These are phyloP conservation scores for Dufourea novaeangliae DNA, from an alignment of 1,140 invertebrate species.

Conservation along the genomic window DNA sequence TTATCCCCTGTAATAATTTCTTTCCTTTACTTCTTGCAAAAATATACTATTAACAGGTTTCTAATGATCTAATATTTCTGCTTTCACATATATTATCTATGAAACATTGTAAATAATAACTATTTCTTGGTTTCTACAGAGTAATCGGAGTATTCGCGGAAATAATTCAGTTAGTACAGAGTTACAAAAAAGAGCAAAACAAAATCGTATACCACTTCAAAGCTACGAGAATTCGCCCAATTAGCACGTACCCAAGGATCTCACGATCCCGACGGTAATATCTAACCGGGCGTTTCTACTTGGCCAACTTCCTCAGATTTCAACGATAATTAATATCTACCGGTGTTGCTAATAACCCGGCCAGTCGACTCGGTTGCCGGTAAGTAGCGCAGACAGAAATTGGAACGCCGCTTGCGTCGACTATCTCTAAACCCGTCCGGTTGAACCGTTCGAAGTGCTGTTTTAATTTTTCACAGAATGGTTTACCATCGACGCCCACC, in stretches of 20 bases:
- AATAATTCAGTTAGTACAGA: no score
- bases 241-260: background rate
- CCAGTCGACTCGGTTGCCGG: background rate
- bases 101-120: no score
- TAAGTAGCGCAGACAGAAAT: slow-evolving; percentile 19
- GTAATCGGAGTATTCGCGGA: no score
- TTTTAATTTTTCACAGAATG: background rate
- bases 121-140: no score
- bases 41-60: no score
- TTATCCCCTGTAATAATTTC: no score
- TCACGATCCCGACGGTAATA: background rate
- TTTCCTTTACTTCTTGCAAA: no score
- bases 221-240: background rate
- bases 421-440: background rate
- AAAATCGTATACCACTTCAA: no score
- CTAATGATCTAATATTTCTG: no score
- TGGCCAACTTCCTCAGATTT: background rate
- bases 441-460: background rate
- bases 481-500: background rate
- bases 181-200: no score
- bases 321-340: slow-evolving; percentile 13
- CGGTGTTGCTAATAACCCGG: background rate
- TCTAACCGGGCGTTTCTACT: background rate
- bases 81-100: no score
- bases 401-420: slow-evolving; percentile 14